Evolutionary conservation across 1,140 invertebrate genomes (phyloP).

Genomic region (Drosophila erecta): DNA sequence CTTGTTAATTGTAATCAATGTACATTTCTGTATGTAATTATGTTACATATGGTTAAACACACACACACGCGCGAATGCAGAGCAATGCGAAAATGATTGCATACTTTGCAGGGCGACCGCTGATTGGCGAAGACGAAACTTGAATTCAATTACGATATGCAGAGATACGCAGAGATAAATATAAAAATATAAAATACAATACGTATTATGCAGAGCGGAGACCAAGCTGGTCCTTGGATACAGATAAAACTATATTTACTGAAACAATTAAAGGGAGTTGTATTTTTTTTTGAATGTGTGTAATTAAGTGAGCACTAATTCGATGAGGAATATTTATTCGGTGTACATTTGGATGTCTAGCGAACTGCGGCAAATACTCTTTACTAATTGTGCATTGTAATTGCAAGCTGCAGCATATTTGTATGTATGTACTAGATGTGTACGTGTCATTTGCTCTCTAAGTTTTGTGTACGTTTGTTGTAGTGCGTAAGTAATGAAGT

Average conservation of each 20-base stretch:
- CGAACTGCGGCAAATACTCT: constrained; percentile 34
- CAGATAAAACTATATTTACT: not conserved
- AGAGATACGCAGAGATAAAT: not conserved
- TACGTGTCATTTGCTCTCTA: constrained; percentile 25
- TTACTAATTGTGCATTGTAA: constrained; percentile 48
- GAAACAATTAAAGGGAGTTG: constrained; percentile 10
- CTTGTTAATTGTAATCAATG: constrained; percentile 55
- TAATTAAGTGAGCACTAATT: constrained; percentile 9
- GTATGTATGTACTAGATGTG: constrained; percentile 7
- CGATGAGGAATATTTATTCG: constrained; percentile 15
- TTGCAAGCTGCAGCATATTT: constrained; percentile 31
- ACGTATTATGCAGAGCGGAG: constrained; percentile 1
- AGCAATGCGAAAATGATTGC: constrained; percentile 25
- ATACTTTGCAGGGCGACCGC: constrained; percentile 34
- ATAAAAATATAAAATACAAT: not conserved
- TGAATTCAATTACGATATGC: constrained; percentile 9
- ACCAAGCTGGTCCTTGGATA: constrained; percentile 72
- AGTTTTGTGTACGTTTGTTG: constrained; percentile 27
- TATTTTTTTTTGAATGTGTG: constrained; percentile 26
- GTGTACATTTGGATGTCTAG: constrained; percentile 56
- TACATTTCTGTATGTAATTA: constrained; percentile 77
- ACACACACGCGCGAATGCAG: not conserved
- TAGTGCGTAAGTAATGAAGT: constrained; percentile 22
- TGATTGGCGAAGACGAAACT: not conserved
- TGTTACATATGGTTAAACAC: constrained; percentile 23